phyloP scores from a whole-genome alignment of 2,888 invertebrate genomes.

The Argyresthia goedartella region DNA sequence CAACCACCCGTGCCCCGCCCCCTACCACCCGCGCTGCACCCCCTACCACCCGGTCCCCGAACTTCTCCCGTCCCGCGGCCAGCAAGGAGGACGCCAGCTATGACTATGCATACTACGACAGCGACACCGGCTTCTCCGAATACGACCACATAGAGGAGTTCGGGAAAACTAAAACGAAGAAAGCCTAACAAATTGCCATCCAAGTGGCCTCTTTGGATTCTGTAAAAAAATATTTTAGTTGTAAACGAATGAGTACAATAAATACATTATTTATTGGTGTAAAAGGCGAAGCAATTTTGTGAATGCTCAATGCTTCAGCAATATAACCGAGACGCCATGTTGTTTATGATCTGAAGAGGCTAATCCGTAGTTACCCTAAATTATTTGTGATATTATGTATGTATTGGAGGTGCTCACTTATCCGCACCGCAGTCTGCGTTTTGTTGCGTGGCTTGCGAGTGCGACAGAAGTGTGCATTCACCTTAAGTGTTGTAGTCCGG shows the following conservation, averaged over 20 bases:
- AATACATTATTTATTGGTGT: constrained; percentile 5
- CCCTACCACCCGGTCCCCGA: constrained; percentile 29
- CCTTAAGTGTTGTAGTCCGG: too few species aligned
- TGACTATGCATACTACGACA: constrained; percentile 89
- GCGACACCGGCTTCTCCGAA: constrained; percentile 70
- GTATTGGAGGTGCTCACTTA: constrained; percentile 28
- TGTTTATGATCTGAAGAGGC: constrained; percentile 37
- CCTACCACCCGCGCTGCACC: constrained; percentile 21
- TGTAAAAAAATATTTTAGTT: too few species aligned
- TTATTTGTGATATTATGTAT: constrained; percentile 64
- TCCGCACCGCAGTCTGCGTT: constrained; percentile 13
- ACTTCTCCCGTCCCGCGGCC: constrained; percentile 48
- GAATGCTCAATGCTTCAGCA: constrained; percentile 4
- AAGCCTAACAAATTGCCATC: constrained; percentile 39
- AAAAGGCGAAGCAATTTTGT: background rate
- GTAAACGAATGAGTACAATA: constrained; percentile 1
- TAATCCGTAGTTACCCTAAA: constrained; percentile 59
- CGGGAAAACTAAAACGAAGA: constrained; percentile 68
- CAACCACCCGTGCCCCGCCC: constrained; percentile 22
- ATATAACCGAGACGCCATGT: constrained; percentile 5
- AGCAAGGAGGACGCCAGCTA: constrained; percentile 80
- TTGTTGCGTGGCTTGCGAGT: background rate
- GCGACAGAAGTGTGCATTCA: too few species aligned
- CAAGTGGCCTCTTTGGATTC: constrained; percentile 54
- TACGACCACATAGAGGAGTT: constrained; percentile 75